Base-by-base conservation (phyloP, 2,797 vertebrate genomes). In the Bothrops alternatus region DNA sequence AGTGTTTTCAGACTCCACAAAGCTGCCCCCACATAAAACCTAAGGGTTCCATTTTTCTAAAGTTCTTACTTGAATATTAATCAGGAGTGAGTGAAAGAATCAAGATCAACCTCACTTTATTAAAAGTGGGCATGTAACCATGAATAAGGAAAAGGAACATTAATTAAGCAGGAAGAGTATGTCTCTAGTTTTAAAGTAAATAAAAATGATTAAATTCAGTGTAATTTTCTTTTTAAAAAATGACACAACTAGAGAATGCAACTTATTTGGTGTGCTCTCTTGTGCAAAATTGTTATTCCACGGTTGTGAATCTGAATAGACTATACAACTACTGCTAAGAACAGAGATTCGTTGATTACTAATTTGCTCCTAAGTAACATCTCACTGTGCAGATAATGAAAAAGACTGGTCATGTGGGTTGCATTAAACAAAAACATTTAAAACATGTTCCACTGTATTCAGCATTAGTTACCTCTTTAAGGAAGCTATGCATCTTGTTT, bases 81-180 rank as follows among this genome's bases (percentile, higher is more conserved):
- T 91, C 58, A 96, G 94, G 82, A 56, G 94, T 88, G 93, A 57
- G 91, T 95, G 95, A 87, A 90, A 92, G 92, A 91, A 94, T 96
- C 90, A 91, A 94, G 28, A 91, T 0, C 0, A 93, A 86, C 13
- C 86, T 56, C 90, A 87, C 23, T 6, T 93, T 90, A 93, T 96
- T 90, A 95, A 87, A 50, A 85, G 87, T 42, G 85, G 56, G 94
- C 92, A 91, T 14, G 32, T 93, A 86, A 58, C 60, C 94, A 56
- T 2, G 85, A 88, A 92, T 73, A 60, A 93, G 50, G 56, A 37
- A 18, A 94, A 60, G 85, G 94, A 93, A 11, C 82, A 87, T 57
- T 93, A 26, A 88, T 90, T 87, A 50, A 42, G 32, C 25, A 50
- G 82, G 57, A 23, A 92, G 92, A 93, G 91, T 91, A 86, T 2